Evolutionary conservation across 2,113 vertebrate species (phyloP), one percentile per base, ranked within the genome.

Genomic region (Oreocharis arfaki): DNA sequence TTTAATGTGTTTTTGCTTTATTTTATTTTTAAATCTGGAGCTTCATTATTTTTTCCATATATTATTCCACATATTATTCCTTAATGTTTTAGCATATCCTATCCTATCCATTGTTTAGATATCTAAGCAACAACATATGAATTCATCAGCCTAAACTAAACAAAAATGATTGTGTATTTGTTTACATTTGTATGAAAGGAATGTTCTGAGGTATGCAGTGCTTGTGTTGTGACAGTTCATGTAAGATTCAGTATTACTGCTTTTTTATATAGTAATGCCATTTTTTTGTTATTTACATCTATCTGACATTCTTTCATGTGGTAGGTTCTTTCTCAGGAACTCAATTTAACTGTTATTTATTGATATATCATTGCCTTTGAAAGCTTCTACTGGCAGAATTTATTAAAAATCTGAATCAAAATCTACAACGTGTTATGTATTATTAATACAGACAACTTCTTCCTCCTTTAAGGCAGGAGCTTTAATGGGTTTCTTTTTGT

Each of bases 141-240:
- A 94, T 98, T 96, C 96, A 96, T 97, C 95, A 92, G 96, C 96
- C 96, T 97, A 96, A 97, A 97, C 96, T 94, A 93, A 97, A 92
- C 83, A 93, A 92, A 97, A 96, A 91, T 73, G 83, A 96, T 96
- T 97, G 97, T 98, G 98, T 98, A 96, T 97, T 98, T 99, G 98
- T 99, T 99, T 99, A 98, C 98, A 98, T 98, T 98, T 97, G 98
- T 99, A 98, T 98, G 98, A 98, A 98, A 97, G 98, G 98, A 98
- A 97, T 98, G 97, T 98, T 98, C 98, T 95, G 96, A 96, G 97
- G 97, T 98, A 98, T 98, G 98, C 98, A 98, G 98, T 98, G 98
- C 98, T 98, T 98, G 98, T 98, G 97, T 96, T 97, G 98, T 98
- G 98, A 98, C 98, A 98, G 98, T 98, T 98, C 98, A 98, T 98